These are phyloP conservation scores for Erinaceus europaeus DNA, from an alignment of 2,113 vertebrate species.

Conservation along the genomic window DNA sequence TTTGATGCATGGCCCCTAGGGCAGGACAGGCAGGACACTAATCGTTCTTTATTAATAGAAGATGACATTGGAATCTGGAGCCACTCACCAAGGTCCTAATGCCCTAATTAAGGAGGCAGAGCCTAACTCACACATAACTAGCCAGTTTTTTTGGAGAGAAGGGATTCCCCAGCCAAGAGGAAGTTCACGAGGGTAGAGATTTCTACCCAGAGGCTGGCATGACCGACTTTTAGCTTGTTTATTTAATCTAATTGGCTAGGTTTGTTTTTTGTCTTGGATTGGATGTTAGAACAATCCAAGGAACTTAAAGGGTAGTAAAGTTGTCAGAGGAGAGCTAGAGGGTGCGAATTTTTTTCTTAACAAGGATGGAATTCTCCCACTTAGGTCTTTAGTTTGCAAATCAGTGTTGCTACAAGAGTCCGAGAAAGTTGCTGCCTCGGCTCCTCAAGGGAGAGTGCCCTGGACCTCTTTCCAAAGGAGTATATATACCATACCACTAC, in stretches of 20 bases:
- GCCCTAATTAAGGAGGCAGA: constrained; percentile 55
- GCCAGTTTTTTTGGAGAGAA: background rate
- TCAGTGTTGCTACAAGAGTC: no score
- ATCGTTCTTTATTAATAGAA: constrained; percentile 96
- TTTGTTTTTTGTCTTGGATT: constrained; percentile 34
- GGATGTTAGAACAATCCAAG: background rate
- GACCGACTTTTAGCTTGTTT: background rate
- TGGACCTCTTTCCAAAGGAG: background rate
- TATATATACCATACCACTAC: no score
- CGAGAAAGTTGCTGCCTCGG: background rate
- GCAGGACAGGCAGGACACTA: constrained; percentile 81
- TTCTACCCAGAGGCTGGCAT: background rate
- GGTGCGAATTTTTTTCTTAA: background rate
- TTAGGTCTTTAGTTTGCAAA: background rate
- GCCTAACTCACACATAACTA: no score
- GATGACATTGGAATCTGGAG: constrained; percentile 93
- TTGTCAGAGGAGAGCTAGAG: background rate
- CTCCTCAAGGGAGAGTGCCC: background rate
- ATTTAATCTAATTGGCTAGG: constrained; percentile 34
- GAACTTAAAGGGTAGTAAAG: background rate
- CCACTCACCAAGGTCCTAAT: constrained; percentile 77
- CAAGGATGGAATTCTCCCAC: background rate
- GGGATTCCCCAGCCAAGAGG: background rate
- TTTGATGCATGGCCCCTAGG: constrained; percentile 74
- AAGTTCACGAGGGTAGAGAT: background rate